Evolutionary conservation across 2,113 vertebrate species (phyloP).

Genomic region (Erythrocercus mccallii): DNA sequence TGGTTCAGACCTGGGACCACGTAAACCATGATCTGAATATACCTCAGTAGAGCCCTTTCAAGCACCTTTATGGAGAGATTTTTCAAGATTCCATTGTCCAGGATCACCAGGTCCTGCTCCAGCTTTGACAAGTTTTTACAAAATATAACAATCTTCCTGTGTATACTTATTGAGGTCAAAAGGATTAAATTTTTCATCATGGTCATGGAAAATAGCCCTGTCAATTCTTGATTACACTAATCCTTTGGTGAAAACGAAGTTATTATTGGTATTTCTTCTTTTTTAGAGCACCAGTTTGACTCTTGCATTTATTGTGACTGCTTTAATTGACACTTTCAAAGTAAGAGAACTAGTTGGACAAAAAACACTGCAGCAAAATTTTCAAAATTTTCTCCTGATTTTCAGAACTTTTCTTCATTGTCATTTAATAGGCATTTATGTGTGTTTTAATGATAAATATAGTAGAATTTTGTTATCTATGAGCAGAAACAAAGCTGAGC

Average conservation of each 20-base stretch:
- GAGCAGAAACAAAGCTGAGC: neutral
- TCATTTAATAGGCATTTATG: neutral
- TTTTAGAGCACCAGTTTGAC: neutral
- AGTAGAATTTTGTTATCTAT: neutral
- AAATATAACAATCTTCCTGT: neutral
- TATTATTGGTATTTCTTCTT: neutral
- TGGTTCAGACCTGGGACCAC: neutral
- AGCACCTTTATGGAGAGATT: neutral
- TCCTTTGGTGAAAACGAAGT: neutral
- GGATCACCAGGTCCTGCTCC: neutral
- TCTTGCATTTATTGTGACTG: neutral
- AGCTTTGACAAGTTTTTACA: neutral
- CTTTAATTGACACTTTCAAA: neutral
- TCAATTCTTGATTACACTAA: neutral
- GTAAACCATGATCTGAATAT: neutral
- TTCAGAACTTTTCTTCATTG: neutral
- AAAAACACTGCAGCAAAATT: neutral
- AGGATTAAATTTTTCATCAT: neutral
- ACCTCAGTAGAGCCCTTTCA: neutral
- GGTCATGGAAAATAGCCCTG: neutral
- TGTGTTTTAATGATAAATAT: neutral
- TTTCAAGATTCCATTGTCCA: neutral
- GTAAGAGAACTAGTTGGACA: neutral
- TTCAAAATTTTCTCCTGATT: neutral
- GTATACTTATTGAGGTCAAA: neutral